Evolutionary conservation across 1,140 invertebrate genomes (phyloP).

Genomic region (Aethina tumida): DNA sequence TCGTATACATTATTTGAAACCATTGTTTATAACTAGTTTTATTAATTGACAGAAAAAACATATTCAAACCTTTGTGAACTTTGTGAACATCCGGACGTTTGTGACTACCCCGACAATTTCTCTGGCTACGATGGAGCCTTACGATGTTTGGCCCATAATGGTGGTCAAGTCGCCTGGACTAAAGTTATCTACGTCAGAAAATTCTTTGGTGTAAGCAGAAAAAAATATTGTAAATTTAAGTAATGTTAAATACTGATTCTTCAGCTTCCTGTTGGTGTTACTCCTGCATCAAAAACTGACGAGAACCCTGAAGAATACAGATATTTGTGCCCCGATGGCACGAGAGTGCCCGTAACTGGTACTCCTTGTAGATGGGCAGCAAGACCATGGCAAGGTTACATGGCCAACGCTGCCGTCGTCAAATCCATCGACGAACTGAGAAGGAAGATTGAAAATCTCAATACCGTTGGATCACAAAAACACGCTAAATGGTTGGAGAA

Average conservation of each 20-base stretch:
- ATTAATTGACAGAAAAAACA: slow-evolving; percentile 46
- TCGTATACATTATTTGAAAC: too few relatives aligned
- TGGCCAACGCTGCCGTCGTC: slow-evolving; percentile 51
- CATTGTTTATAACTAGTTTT: too few relatives aligned
- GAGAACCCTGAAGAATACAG: slow-evolving; percentile 51
- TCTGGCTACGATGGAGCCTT: slow-evolving; percentile 78
- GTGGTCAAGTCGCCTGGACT: slow-evolving; percentile 75
- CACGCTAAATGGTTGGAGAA: slow-evolving; percentile 40
- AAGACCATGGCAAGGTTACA: slow-evolving; percentile 66
- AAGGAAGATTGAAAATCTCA: slow-evolving; percentile 32
- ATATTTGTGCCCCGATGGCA: slow-evolving; percentile 77
- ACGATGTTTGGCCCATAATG: slow-evolving; percentile 64
- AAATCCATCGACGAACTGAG: slow-evolving; percentile 37
- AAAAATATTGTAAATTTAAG: neutral
- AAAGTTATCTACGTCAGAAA: slow-evolving; percentile 68
- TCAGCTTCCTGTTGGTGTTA: slow-evolving; percentile 46
- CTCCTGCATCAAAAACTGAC: slow-evolving; percentile 36
- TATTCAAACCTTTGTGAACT: slow-evolving; percentile 64
- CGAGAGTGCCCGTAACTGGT: slow-evolving; percentile 50
- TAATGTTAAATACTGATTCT: neutral
- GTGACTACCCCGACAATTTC: slow-evolving; percentile 72
- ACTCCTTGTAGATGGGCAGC: slow-evolving; percentile 70
- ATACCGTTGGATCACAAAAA: slow-evolving; percentile 37
- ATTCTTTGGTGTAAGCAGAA: slow-evolving; percentile 54
- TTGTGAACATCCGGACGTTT: slow-evolving; percentile 60